Evolutionary conservation across 2,113 vertebrate species (phyloP).

Genomic region (Lasiurus cinereus): DNA sequence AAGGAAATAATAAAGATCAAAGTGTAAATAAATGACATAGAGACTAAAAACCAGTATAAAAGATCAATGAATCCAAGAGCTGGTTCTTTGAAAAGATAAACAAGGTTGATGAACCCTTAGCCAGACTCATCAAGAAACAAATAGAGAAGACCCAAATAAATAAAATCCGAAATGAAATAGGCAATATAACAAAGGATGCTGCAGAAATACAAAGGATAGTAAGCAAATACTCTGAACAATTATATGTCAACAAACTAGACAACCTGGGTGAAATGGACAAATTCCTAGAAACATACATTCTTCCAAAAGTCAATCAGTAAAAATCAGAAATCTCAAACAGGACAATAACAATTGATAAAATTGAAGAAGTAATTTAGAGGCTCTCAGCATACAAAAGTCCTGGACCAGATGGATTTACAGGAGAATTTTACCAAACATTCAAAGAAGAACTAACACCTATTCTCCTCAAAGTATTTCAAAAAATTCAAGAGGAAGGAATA

Average conservation of each 20-base stretch:
- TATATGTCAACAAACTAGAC: neutral
- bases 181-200: no score
- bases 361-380: neutral
- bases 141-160: no score
- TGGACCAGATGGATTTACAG: neutral
- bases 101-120: no score
- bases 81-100: no score
- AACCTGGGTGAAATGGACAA: neutral
- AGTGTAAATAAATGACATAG: no score
- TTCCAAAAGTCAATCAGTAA: neutral
- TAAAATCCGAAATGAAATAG: no score
- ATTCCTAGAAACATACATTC: neutral
- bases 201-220: no score
- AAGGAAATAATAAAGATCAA: no score
- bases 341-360: neutral
- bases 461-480: neutral
- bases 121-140: no score
- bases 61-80: no score
- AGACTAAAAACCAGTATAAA: no score
- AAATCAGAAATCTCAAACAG: neutral
- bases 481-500: neutral
- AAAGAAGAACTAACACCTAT: neutral
- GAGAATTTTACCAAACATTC: neutral
- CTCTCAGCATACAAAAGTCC: neutral
- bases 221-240: no score